Evolutionary conservation across 2,797 vertebrate species (phyloP).

Genomic region (Myotis daubentonii): DNA sequence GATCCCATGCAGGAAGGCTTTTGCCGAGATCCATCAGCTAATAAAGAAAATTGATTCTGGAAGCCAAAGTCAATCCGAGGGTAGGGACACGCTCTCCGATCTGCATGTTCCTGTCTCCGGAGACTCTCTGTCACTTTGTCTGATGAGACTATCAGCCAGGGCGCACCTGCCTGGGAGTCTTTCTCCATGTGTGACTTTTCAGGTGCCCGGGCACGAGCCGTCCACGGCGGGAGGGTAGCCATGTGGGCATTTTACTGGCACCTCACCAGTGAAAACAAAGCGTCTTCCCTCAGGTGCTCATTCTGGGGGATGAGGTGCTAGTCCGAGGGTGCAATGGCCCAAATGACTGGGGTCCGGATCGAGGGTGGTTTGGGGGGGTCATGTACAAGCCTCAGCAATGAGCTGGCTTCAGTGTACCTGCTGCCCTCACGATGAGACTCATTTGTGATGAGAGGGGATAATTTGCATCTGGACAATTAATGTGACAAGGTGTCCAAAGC

Average conservation of each 20-base stretch:
- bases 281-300: not conserved
- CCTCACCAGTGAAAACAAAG: not conserved
- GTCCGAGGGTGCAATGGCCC: not conserved
- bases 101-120: slow-evolving; percentile 6
- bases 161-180: not conserved
- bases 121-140: not conserved
- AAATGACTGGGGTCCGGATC: fast-evolving
- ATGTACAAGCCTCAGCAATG: fast-evolving
- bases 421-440: not conserved
- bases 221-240: not conserved
- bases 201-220: fast-evolving
- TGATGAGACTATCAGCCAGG: not conserved
- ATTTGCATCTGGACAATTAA: slow-evolving; percentile 24
- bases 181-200: not conserved
- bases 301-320: not conserved
- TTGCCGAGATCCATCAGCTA: slow-evolving; percentile 85
- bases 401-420: fast-evolving
- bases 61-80: slow-evolving; percentile 82
- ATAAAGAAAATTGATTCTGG: slow-evolving; percentile 87
- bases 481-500: slow-evolving; percentile 34
- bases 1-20: slow-evolving; percentile 82
- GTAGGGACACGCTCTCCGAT: slow-evolving; percentile 64
- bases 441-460: not conserved
- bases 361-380: fast-evolving
- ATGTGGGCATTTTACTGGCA: not conserved